These are phyloP conservation scores for Panzeria rudis DNA, from an alignment of 2,888 invertebrate species.

Conservation along the genomic window DNA sequence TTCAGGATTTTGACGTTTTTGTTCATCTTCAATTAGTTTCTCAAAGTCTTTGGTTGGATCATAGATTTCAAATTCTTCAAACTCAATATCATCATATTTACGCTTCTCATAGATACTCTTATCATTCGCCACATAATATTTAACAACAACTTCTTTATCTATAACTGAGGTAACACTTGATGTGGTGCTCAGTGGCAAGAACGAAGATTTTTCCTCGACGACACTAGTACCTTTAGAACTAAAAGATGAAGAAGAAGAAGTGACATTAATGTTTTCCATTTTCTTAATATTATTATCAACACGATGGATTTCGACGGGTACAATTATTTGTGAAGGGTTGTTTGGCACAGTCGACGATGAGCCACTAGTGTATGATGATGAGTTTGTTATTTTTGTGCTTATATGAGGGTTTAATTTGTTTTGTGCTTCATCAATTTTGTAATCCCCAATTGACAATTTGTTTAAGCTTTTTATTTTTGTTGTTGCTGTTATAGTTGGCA, in stretches of 20 bases:
- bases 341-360: neutral
- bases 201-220: conserved; percentile 67
- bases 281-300: conserved; percentile 33
- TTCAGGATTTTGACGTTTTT: conserved; percentile 37
- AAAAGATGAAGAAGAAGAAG: neutral
- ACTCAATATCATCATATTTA: conserved; percentile 93
- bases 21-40: conserved; percentile 73
- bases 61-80: conserved; percentile 91
- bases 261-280: neutral
- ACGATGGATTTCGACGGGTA: conserved; percentile 79
- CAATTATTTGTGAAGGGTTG: conserved; percentile 76
- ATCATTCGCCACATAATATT: conserved; percentile 87
- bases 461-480: conserved; percentile 36
- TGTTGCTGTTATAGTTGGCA: conserved; percentile 60
- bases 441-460: conserved; percentile 49
- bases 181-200: conserved; percentile 76
- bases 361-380: neutral
- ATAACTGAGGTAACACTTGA: conserved; percentile 77
- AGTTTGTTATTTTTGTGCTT: conserved; percentile 34
- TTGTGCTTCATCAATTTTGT: conserved; percentile 32
- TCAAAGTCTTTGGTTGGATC: conserved; percentile 83
- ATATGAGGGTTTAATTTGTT: conserved; percentile 13
- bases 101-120: conserved; percentile 86
- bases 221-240: conserved; percentile 65
- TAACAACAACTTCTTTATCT: conserved; percentile 85